Evolutionary conservation across 2,888 invertebrate genomes (phyloP).

Genomic region (Ochropacha duplaris): DNA sequence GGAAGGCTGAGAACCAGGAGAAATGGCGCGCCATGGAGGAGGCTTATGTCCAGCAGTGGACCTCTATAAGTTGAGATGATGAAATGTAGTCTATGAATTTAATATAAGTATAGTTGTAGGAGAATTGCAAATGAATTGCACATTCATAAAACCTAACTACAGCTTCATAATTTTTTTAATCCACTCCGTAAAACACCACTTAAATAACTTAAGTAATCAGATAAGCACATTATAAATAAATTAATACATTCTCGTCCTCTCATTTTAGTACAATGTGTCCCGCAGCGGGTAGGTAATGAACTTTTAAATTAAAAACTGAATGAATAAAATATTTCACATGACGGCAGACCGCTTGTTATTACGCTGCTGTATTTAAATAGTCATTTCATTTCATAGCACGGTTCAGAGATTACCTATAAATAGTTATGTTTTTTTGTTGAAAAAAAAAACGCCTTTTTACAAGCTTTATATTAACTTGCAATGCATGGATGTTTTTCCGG

Average conservation of each 20-base stretch:
- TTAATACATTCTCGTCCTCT: background rate
- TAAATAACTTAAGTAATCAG: background rate
- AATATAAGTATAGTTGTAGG: too few species aligned
- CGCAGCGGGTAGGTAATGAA: constrained; percentile 27
- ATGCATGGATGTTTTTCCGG: too few species aligned
- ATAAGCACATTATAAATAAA: background rate
- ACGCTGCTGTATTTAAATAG: constrained; percentile 8
- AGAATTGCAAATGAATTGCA: background rate
- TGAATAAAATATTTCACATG: constrained; percentile 29
- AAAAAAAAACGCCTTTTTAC: too few species aligned
- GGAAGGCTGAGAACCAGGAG: too few species aligned
- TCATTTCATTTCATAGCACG: background rate
- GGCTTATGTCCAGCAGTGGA: too few species aligned
- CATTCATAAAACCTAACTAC: background rate
- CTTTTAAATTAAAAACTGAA: constrained; percentile 41
- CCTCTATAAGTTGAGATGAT: too few species aligned
- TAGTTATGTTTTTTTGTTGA: background rate
- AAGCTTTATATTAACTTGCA: too few species aligned
- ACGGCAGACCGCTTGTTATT: constrained; percentile 14
- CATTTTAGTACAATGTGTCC: constrained; percentile 7
- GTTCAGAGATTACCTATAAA: background rate
- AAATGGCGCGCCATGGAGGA: too few species aligned
- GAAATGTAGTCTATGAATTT: too few species aligned
- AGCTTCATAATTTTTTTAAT: background rate
- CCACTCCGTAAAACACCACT: background rate